Base-by-base conservation (phyloP, 2,113 vertebrate genomes). In the Riparia riparia region DNA sequence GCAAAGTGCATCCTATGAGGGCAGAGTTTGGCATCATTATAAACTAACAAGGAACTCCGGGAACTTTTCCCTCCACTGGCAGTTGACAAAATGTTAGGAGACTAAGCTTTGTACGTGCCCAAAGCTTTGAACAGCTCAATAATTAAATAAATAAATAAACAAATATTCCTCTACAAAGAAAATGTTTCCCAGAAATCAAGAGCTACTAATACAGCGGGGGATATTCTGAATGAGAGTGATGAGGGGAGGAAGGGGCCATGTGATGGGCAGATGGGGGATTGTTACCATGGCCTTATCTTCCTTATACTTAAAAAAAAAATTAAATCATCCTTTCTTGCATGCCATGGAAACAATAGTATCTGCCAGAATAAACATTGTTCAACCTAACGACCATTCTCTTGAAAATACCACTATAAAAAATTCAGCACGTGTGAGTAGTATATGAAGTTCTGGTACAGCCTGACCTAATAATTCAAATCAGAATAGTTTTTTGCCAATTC, bases 381-480 rank as follows among this genome's bases (percentile, higher is more conserved):
- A 96, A 47, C 58, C 56, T 91, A 97, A 96, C 96, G 94, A 95
- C 82, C 78, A 92, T 94, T 88, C 90, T 93, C 90, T 96, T 96
- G 95, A 95, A 97, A 96, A 93, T 83, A 83, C 37, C 22, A 20
- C 47, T 89, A 89, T 95, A 94, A 97, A 96, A 96, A 86, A 94
- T 95, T 95, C 91, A 96, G 51, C 87, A 92, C 60, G 74, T 95
- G 84, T 1, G 29, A 95, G 77, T 41, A 64, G 72, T 95, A 95
- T 91, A 81, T 82, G 64, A 86, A 88, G 81, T 83, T 82, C 56
- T 97, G 77, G 86, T 87, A 95, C 91, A 96, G 72, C 58, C 72
- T 96, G 88, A 96, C 91, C 92, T 94, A 94, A 89, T 97, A 94
- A 95, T 92, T 84, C 82, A 94, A 84, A 93, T 95, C 68, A 93